A percentile compares a stretch with the other conserved stretches of the same genome.
These are phyloP conservation scores for Poecilia latipinna DNA, from an alignment of 2,113 vertebrate species.

Conservation along the genomic window DNA sequence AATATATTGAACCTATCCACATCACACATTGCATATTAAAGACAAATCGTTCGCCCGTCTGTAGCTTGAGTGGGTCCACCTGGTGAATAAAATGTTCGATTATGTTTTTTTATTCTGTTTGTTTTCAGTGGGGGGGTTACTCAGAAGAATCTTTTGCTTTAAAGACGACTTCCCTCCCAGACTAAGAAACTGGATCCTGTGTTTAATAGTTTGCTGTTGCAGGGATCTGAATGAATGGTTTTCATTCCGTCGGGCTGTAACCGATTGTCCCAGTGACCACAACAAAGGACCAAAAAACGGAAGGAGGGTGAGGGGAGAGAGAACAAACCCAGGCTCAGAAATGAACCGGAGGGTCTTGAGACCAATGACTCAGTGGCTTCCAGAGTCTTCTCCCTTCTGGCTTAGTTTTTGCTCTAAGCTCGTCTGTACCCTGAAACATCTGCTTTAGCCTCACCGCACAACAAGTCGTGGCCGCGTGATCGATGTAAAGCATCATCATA, in stretches of 20 bases:
- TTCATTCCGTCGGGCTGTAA: conserved; percentile 75
- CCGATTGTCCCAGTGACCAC: conserved; percentile 78
- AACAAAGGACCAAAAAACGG: conserved; percentile 69
- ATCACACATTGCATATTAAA: conserved; percentile 10
- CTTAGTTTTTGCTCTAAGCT: conserved; percentile 52
- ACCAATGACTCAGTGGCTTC: conserved; percentile 69
- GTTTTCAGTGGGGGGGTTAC: conserved; percentile 33
- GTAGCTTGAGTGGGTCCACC: conserved; percentile 36
- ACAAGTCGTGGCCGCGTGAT: conserved; percentile 44
- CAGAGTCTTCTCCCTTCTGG: conserved; percentile 54
- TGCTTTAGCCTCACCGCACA: conserved; percentile 33
- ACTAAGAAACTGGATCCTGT: conserved; percentile 74
- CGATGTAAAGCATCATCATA: conserved; percentile 36
- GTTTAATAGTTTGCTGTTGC: conserved; percentile 76
- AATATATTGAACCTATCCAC: conserved; percentile 3
- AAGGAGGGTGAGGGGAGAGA: conserved; percentile 61
- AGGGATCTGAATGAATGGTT: conserved; percentile 68
- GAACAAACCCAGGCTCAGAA: conserved; percentile 53
- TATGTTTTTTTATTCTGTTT: conserved; percentile 19
- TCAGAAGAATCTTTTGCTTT: conserved; percentile 27
- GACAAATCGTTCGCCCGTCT: conserved; percentile 42
- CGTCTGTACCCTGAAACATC: conserved; percentile 49
- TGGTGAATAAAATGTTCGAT: conserved; percentile 34
- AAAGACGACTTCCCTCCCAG: conserved; percentile 58
- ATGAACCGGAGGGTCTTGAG: conserved; percentile 56